These are phyloP conservation scores for Galaxea fascicularis DNA, from an alignment of 92 coral and sea anemone genomes.

Conservation along the genomic window DNA sequence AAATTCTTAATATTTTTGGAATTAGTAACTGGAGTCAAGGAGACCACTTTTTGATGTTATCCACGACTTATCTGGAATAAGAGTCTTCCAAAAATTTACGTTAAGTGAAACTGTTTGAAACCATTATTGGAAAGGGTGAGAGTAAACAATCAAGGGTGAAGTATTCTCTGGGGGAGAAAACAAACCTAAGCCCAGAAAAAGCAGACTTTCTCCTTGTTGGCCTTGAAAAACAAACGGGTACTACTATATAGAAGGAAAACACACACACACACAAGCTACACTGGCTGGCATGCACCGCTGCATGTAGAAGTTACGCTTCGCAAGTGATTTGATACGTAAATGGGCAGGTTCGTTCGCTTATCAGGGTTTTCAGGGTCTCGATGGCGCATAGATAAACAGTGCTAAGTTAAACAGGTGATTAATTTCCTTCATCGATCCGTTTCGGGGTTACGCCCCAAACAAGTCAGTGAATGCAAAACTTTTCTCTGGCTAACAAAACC, in stretches of 20 bases:
- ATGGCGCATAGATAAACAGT: constrained; percentile 2
- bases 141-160: constrained; percentile 1
- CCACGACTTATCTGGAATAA: neutral
- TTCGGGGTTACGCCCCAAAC: constrained; percentile 3
- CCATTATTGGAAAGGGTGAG: neutral
- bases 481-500: neutral
- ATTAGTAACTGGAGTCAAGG: no score
- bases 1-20: no score
- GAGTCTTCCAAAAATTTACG: no score
- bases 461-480: neutral
- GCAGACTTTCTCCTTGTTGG: no score
- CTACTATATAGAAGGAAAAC: no score
- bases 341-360: neutral
- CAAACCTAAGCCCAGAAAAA: neutral
- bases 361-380: constrained; percentile 6
- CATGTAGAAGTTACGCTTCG: neutral
- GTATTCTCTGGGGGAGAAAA: neutral
- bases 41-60: neutral
- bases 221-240: no score
- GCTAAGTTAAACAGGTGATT: constrained; percentile 6
- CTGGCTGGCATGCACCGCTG: neutral
- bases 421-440: constrained; percentile 12
- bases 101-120: neutral
- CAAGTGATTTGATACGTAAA: neutral
- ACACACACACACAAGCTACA: no score